These are phyloP conservation scores for Athrips mouffetella DNA, from an alignment of 2,888 invertebrate species.

Conservation along the genomic window DNA sequence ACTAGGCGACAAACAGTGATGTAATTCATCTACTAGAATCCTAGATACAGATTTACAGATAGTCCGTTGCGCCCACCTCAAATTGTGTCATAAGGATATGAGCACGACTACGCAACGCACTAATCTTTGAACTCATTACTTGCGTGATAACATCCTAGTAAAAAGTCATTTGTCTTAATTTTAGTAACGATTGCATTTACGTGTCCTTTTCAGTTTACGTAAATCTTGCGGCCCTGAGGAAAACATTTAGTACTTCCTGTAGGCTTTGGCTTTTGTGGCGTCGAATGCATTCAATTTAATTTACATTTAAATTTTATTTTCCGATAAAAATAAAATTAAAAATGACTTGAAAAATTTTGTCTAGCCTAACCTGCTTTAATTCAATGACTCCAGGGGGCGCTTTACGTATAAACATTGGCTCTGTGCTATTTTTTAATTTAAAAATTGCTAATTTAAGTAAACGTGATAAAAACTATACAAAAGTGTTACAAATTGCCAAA, in stretches of 20 bases:
- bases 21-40: conserved; percentile 10
- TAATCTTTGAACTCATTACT: not conserved
- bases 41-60: no score
- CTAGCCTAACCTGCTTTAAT: no score
- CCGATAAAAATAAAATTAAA: no score
- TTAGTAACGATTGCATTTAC: not conserved
- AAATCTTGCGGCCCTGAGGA: conserved; percentile 2
- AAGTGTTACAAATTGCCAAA: no score
- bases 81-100: conserved; percentile 10
- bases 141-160: not conserved
- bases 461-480: no score
- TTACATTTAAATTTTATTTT: not conserved
- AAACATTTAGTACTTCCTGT: not conserved
- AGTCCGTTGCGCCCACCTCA: conserved; percentile 3
- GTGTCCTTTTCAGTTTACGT: not conserved
- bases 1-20: conserved; percentile 8
- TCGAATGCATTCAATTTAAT: not conserved
- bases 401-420: no score
- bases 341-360: no score
- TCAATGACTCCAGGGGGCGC: no score
- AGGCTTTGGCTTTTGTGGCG: no score
- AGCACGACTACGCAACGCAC: conserved; percentile 2
- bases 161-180: conserved; percentile 5
- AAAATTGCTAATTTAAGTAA: no score
- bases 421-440: no score